Conservation (phyloP, 2,797 vertebrate species). For the Fistularia commersonii region DNA sequence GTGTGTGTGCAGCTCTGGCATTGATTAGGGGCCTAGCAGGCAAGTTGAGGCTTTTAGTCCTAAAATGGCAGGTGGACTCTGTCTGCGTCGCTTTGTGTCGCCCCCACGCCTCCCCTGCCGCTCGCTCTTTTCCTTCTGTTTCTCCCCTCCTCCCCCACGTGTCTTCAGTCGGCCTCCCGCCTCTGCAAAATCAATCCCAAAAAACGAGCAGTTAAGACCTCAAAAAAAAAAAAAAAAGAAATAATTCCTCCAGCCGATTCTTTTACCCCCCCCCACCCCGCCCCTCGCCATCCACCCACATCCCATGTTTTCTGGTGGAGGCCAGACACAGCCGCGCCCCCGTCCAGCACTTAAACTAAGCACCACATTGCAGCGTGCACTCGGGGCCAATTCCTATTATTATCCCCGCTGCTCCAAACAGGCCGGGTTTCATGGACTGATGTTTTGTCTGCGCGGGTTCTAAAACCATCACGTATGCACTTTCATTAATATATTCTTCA, state of each 20-base stretch:
- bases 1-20: conserved; percentile 49
- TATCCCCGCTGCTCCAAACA: conserved; percentile 32
- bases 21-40: conserved; percentile 60
- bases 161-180: conserved; percentile 46
- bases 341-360: conserved; percentile 8
- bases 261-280: not conserved
- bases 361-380: conserved; percentile 14
- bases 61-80: conserved; percentile 66
- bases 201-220: conserved; percentile 31
- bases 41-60: conserved; percentile 57
- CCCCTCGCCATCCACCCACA: not conserved
- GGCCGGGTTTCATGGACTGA: conserved; percentile 45
- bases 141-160: conserved; percentile 24
- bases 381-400: conserved; percentile 43
- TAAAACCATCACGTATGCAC: conserved; percentile 11
- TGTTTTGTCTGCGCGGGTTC: conserved; percentile 46
- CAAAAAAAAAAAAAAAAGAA: conserved; percentile 24
- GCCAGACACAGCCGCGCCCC: conserved; percentile 11
- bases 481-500: conserved; percentile 53
- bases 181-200: conserved; percentile 54
- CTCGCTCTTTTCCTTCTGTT: not conserved
- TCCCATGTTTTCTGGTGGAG: conserved; percentile 13
- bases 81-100: conserved; percentile 26
- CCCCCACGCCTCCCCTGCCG: too few relatives aligned
- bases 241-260: conserved; percentile 3